Conservation (phyloP, 2,888 invertebrate genomes). For the Aphodius granarius region DNA sequence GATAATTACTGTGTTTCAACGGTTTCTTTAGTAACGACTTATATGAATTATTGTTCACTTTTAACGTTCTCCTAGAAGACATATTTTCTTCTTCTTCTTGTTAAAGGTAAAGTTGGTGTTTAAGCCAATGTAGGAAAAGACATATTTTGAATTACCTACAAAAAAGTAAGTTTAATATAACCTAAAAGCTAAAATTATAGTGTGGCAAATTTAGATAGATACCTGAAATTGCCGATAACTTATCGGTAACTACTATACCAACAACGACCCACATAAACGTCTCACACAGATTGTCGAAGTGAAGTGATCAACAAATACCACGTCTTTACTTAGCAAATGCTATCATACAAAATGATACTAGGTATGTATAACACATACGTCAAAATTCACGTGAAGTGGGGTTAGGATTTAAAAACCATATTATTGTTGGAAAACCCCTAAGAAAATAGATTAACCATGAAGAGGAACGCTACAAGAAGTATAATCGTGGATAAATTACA, state of each 20-base stretch:
- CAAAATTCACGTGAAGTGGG: background rate
- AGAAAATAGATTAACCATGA: slow-evolving; percentile 39
- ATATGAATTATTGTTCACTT: background rate
- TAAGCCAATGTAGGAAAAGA: too few relatives aligned
- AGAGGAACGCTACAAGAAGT: slow-evolving; percentile 49
- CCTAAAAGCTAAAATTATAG: background rate
- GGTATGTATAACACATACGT: background rate
- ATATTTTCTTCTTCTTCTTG: too few relatives aligned
- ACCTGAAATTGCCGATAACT: too few relatives aligned
- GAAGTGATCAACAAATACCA: background rate
- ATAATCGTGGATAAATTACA: slow-evolving; percentile 57
- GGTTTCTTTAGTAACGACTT: background rate
- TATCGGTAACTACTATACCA: background rate
- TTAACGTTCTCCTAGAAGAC: background rate
- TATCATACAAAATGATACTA: background rate
- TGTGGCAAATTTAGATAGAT: too few relatives aligned
- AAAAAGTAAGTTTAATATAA: background rate
- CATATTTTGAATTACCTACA: too few relatives aligned
- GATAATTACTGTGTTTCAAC: slow-evolving; percentile 21
- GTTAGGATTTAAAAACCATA: background rate
- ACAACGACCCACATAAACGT: background rate
- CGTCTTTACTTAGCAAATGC: background rate
- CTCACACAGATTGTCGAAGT: background rate
- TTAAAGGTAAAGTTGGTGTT: too few relatives aligned
- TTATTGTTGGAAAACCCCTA: background rate